Percentiles rank a stretch among this genome's conserved stretches.
Evolutionary conservation across 2,888 invertebrate genomes (phyloP).

Genomic region (Philhelius pedissequus): DNA sequence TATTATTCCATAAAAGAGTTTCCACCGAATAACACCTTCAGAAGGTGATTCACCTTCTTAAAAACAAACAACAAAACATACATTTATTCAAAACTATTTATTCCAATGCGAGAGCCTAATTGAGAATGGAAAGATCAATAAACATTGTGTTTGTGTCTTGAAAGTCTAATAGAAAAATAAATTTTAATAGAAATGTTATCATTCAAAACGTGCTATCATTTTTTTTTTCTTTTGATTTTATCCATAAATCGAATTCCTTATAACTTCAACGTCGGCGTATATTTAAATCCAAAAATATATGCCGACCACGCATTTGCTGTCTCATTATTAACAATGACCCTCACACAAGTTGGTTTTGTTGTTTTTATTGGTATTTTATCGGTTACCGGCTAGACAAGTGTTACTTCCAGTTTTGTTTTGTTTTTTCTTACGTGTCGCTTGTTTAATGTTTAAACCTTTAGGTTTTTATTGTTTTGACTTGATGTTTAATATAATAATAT

Average conservation of each 20-base stretch:
- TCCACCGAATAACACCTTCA: neutral
- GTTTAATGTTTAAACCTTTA: neutral
- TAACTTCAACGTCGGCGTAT: neutral
- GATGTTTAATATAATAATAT: too few species aligned
- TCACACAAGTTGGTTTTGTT: conserved; percentile 41
- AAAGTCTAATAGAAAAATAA: conserved; percentile 22
- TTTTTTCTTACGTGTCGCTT: conserved; percentile 6
- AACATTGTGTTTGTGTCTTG: conserved; percentile 51
- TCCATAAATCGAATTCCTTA: neutral
- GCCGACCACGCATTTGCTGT: conserved; percentile 48
- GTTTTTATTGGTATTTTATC: conserved; percentile 41
- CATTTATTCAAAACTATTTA: neutral
- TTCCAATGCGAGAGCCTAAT: neutral
- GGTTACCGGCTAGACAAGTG: conserved; percentile 49
- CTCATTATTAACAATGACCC: conserved; percentile 54
- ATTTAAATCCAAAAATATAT: conserved; percentile 25
- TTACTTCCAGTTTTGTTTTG: conserved; percentile 44
- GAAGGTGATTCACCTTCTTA: neutral
- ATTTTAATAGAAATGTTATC: neutral
- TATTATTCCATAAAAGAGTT: neutral
- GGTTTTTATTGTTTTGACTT: neutral
- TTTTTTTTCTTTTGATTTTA: neutral
- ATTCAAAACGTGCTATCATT: neutral
- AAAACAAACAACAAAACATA: neutral
- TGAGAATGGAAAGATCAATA: conserved; percentile 30